phyloP scores from a whole-genome alignment of 2,113 vertebrate genomes.

The Crotalus horridus region DNA sequence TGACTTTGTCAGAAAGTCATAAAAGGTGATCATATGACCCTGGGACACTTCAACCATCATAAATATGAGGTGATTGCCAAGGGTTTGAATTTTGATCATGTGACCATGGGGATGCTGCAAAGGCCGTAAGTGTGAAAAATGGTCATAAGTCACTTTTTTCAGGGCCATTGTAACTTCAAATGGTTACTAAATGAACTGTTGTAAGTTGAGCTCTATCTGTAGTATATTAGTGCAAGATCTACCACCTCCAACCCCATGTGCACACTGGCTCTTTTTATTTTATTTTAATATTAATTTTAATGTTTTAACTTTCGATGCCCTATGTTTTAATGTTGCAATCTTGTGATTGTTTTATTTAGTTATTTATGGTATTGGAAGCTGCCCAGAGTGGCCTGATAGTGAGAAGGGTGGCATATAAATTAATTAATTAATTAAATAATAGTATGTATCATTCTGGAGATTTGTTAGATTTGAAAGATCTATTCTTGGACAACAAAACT shows the following conservation, averaged over 20 bases:
- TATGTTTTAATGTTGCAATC: background rate
- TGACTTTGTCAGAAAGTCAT: background rate
- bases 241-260: background rate
- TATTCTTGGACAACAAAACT: background rate
- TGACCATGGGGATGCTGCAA: constrained; percentile 4
- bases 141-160: background rate
- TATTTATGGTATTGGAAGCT: background rate
- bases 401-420: background rate
- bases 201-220: background rate
- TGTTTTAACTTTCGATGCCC: background rate
- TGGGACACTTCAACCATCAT: background rate
- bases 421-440: too few species aligned
- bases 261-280: background rate
- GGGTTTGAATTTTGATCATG: background rate
- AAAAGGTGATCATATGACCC: background rate
- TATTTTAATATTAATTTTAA: background rate
- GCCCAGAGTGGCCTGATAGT: background rate
- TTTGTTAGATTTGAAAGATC: background rate
- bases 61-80: background rate
- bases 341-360: background rate
- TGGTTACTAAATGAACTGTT: background rate
- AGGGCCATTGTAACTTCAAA: background rate
- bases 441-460: background rate
- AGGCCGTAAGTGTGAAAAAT: background rate
- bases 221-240: background rate